Evolutionary conservation across 2,888 invertebrate species (phyloP), one percentile per base, ranked within the genome.

Genomic region (Melinaea marsaeus): DNA sequence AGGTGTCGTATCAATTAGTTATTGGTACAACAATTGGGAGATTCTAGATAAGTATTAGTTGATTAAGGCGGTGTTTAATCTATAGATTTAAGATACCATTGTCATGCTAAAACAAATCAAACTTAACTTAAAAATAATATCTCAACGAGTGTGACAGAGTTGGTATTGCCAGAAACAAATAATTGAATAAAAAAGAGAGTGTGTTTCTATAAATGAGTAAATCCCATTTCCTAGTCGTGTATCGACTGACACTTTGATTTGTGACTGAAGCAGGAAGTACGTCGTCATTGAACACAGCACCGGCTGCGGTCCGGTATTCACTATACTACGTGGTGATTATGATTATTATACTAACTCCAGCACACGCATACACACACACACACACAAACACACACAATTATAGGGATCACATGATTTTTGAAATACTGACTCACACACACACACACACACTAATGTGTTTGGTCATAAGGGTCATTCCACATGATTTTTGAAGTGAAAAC

Each of bases 211-310:
- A 62, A 66, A 63, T 59, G 65, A 58, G 47, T 56, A 58, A 63
- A 58, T 60, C 58, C 65, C 58, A 63, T 63, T 63, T 66, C 58
- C 60, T 57, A 35, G 45, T 57, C 58, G 62, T 60, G 62, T 65
- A 58, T 60, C 55, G 47, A 32, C 57, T 58, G 63, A 66, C 65
- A 61, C 60, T 62, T 60, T 66, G 65, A 66, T 66, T 66, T 66
- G 65, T 66, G 60, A 61, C 60, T 63, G 46, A 46, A 62, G 58
- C 62, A 63, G 60, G 58, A 63, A 63, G 58, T 66, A 51, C 58
- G 56, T 56, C 46, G 55, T 63, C 60, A 63, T 65, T 61, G 60
- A 58, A 54, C 61, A 61, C 59, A 56, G 47, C 7, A 61, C 45
- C 57, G 56, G 61, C 33, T 57, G 55, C 61, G 37, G 58, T 63